These are phyloP conservation scores for Oryzias curvinotus DNA, from an alignment of 2,113 vertebrate genomes.

Conservation along the genomic window DNA sequence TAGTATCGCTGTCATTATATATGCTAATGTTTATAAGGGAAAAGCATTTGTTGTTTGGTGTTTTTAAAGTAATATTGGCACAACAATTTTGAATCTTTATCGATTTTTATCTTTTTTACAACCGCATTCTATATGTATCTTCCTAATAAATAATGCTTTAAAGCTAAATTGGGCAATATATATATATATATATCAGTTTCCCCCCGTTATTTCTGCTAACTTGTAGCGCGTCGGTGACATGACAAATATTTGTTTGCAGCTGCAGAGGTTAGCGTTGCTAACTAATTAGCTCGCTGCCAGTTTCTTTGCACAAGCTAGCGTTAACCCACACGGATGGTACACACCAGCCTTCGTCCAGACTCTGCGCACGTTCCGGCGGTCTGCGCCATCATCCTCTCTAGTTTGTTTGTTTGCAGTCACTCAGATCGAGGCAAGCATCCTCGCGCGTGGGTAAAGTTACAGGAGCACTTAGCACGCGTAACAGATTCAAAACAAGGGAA, in stretches of 20 bases:
- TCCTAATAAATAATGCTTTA: neutral
- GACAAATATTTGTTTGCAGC: conserved; percentile 23
- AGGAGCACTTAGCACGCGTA: conserved; percentile 80
- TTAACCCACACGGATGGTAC: conserved; percentile 70
- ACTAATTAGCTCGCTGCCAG: conserved; percentile 67
- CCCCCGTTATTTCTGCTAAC: neutral
- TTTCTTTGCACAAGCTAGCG: conserved; percentile 52
- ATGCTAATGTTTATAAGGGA: too few species aligned
- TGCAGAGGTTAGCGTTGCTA: conserved; percentile 62
- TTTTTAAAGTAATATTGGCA: too few species aligned
- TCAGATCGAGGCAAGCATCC: conserved; percentile 71
- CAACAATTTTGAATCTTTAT: too few species aligned
- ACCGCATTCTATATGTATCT: too few species aligned
- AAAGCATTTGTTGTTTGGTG: too few species aligned
- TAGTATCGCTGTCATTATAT: too few species aligned
- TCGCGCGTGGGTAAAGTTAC: conserved; percentile 56
- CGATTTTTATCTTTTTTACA: neutral
- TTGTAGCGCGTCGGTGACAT: conserved; percentile 24
- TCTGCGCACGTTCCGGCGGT: conserved; percentile 88
- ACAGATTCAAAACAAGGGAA: conserved; percentile 88
- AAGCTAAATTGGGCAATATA: neutral
- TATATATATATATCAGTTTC: neutral
- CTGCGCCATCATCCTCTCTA: conserved; percentile 81
- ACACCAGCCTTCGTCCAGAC: conserved; percentile 94
- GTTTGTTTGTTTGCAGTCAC: conserved; percentile 55